Conservation (phyloP, 2,888 invertebrate species). For the Dichetophora obliterata region DNA sequence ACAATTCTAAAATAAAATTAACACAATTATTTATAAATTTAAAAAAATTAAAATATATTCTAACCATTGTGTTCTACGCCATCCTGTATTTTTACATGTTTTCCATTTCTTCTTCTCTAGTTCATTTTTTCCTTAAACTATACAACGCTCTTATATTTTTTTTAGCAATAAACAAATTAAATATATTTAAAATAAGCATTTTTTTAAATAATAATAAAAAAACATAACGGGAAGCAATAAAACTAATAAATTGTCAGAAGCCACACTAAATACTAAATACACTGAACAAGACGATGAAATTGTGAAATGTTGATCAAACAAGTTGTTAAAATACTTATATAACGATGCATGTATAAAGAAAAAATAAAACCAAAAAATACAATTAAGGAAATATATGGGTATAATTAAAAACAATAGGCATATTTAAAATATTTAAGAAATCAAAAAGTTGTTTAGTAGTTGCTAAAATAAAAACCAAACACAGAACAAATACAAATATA, state of each 20-base stretch:
- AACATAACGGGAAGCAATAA: conserved; percentile 11
- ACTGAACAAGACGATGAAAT: not conserved
- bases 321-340: not conserved
- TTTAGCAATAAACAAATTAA: no score
- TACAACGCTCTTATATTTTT: no score
- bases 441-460: conserved; percentile 28
- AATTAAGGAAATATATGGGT: not conserved
- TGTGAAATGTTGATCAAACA: not conserved
- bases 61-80: not conserved
- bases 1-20: not conserved
- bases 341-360: conserved; percentile 15
- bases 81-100: no score
- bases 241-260: not conserved
- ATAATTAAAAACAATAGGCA: not conserved
- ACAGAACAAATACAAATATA: conserved; percentile 33
- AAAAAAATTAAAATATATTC: not conserved
- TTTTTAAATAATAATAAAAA: not conserved
- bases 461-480: conserved; percentile 32
- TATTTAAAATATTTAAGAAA: conserved; percentile 14
- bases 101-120: no score
- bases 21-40: conserved; percentile 42
- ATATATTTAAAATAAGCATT: not conserved
- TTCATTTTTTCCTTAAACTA: no score
- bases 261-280: not conserved
- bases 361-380: not conserved